A percentile compares a stretch with the other conserved stretches of the same genome.
These are phyloP conservation scores for Athene cunicularia DNA, from an alignment of 2,113 vertebrate genomes.

Conservation along the genomic window DNA sequence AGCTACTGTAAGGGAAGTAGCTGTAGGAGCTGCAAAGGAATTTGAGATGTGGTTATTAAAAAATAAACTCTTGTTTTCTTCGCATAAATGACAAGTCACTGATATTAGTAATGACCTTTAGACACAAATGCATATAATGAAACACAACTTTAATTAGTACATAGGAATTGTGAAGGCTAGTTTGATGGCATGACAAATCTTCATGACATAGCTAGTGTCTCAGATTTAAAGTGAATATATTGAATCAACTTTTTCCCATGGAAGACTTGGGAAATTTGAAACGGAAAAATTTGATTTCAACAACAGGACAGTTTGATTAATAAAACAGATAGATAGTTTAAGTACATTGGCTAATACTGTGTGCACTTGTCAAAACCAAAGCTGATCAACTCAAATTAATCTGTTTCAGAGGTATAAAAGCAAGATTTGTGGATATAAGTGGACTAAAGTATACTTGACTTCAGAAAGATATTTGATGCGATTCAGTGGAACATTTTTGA, in stretches of 20 bases:
- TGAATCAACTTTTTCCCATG: neutral
- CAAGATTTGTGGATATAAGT: neutral
- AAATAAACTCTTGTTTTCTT: neutral
- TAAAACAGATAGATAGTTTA: neutral
- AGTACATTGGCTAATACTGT: neutral
- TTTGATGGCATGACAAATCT: neutral
- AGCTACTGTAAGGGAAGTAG: neutral
- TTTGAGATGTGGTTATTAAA: neutral
- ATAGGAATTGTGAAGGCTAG: neutral
- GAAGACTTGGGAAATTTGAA: neutral
- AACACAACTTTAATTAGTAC: neutral
- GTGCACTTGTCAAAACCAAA: neutral
- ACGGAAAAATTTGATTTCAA: neutral
- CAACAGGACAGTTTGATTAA: neutral
- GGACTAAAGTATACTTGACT: neutral
- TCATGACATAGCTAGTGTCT: neutral
- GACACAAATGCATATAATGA: neutral
- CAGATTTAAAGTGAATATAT: neutral
- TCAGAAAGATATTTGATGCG: neutral
- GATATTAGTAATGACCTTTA: neutral
- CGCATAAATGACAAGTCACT: neutral
- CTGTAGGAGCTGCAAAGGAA: neutral
- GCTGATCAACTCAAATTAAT: neutral
- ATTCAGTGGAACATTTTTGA: neutral
- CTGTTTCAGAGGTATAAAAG: neutral